Evolutionary conservation across 2,797 vertebrate species (phyloP), one percentile per base, ranked within the genome.

Genomic region (Pogonophryne albipinna): DNA sequence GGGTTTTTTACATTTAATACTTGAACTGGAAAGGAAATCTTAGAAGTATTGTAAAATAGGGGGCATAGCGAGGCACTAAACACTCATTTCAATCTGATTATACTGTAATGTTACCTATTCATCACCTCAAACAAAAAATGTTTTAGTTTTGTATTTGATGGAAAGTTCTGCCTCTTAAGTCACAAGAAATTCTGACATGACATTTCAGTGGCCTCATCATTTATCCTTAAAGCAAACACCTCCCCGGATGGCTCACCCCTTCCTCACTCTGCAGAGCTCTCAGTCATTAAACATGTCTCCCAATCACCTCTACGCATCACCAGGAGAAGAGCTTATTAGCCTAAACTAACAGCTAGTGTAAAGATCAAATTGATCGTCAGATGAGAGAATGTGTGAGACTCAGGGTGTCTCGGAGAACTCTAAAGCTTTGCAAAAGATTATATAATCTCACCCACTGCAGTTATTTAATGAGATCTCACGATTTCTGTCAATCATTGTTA

Each of bases 201-300:
- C 83, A 91, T 86, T 85, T 86, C 84, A 91, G 78, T n/a, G 63
- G 73, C 61, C 65, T 68, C 74, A 76, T 91, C 74, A 81, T 84
- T 85, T 84, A 88, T 84, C 83, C 74, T 74, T 61, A 80, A 87
- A 78, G 81, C 80, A 87, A 86, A 86, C 82, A 88, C 87, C 58
- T 75, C 77, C 50, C 74, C 64, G 66, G 76, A 84, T 64, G 74
- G 80, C 85, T 85, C 78, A 63, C 81, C 80, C 16, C 9, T 74
- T 82, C 79, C 69, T 78, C 77, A 51, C 73, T 83, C 65, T 55
- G 70, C 78, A 47, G 70, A 83, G 85, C 78, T 82, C 51, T 0
- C 53, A 47, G 64, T 91, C 85, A 90, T 92, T 91, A 91, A 88
- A 89, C 80, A 66, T 85, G 77, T 85, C 87, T 86, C 79, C 62